Conservation (phyloP, 2,113 vertebrate genomes). For the Rhadina sibilatrix region DNA sequence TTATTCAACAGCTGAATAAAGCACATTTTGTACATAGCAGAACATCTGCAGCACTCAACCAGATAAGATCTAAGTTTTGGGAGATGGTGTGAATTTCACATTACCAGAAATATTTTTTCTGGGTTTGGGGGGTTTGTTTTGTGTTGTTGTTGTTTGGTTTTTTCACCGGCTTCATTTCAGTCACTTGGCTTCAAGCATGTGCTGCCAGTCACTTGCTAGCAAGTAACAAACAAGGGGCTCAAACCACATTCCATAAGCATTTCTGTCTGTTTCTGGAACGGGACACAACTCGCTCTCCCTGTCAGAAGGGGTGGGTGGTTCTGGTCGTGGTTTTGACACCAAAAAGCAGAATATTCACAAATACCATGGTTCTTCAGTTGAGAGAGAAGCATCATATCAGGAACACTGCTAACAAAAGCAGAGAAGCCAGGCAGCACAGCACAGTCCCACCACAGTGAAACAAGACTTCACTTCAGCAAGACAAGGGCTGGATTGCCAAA, state of each 20-base stretch:
- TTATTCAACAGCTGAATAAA: not conserved
- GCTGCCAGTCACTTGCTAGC: not conserved
- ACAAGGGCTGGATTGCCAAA: not conserved
- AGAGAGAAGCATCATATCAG: not conserved
- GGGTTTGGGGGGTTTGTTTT: not conserved
- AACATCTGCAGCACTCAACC: not conserved
- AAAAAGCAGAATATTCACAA: not conserved
- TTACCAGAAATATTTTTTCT: not conserved
- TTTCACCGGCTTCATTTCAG: not conserved
- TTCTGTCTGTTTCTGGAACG: not conserved
- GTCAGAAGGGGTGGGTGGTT: not conserved
- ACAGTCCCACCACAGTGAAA: not conserved
- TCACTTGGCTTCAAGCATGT: not conserved
- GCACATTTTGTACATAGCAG: not conserved
- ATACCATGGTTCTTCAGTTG: accelerated
- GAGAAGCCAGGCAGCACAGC: not conserved
- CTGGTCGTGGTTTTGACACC: not conserved
- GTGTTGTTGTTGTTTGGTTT: not conserved
- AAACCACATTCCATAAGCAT: not conserved
- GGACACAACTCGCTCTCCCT: not conserved
- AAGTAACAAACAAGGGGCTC: accelerated
- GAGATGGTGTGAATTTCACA: not conserved
- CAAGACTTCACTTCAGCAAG: not conserved
- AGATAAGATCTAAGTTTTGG: not conserved
- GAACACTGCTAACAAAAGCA: not conserved